Conservation (phyloP, 1,140 invertebrate species). For the Brachionus plicatilis region DNA sequence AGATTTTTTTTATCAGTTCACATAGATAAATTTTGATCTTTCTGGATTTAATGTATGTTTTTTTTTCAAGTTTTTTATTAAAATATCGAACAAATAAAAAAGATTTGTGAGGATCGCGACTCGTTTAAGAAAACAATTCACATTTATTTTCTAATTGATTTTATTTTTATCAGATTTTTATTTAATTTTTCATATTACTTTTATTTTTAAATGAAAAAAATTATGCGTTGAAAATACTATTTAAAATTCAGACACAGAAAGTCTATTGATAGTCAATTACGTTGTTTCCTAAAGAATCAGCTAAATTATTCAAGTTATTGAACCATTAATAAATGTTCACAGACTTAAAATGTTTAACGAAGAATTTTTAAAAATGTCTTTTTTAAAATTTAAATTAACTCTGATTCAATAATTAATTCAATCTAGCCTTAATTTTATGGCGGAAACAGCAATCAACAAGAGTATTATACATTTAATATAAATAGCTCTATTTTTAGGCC, state of each 20-base stretch:
- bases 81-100: background rate
- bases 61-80: background rate
- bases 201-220: background rate
- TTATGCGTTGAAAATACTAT: background rate
- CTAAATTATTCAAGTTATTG: background rate
- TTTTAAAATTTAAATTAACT: too few species aligned
- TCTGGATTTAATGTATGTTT: background rate
- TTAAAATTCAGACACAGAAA: background rate
- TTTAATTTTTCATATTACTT: background rate
- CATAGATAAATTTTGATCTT: background rate
- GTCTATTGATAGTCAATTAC: background rate
- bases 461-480: background rate
- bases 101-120: background rate
- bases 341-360: too few species aligned
- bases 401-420: background rate
- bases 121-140: background rate
- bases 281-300: background rate
- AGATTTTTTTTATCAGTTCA: background rate
- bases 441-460: background rate
- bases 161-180: background rate
- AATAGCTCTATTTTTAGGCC: background rate
- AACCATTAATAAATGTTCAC: background rate
- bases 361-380: too few species aligned
- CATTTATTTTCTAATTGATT: background rate
- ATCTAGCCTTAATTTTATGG: background rate